phyloP scores from a whole-genome alignment of 2,113 vertebrate genomes.

The Strix uralensis region DNA sequence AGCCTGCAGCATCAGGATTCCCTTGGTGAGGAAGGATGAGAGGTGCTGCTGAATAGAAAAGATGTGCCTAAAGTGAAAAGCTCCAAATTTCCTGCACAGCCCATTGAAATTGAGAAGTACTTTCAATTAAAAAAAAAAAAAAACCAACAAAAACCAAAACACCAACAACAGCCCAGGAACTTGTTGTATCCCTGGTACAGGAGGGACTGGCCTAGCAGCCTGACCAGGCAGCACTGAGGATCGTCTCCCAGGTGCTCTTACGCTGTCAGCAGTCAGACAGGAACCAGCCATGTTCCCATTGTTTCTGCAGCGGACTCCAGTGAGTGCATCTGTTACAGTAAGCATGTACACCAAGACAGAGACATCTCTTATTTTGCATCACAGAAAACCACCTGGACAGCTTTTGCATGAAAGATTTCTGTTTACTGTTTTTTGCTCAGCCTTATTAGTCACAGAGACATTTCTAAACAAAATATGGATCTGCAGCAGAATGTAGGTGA shows the following conservation, averaged over 20 bases:
- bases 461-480: constrained; percentile 10
- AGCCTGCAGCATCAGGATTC: background rate
- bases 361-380: background rate
- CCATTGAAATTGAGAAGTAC: background rate
- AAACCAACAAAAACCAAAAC: no score
- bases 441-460: background rate
- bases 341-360: background rate
- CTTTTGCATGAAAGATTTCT: background rate
- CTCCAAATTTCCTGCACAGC: background rate
- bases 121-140: background rate
- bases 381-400: background rate
- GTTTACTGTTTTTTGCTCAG: background rate
- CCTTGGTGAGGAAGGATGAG: background rate
- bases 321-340: background rate
- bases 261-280: accelerated
- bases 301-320: background rate
- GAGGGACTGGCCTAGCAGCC: background rate
- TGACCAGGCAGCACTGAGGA: background rate
- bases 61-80: background rate
- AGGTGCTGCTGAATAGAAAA: background rate
- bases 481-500: background rate
- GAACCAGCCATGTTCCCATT: background rate
- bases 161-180: background rate
- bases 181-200: background rate
- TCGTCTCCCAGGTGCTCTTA: background rate